These are phyloP conservation scores for Brachypteracias leptosomus DNA, from an alignment of 2,113 vertebrate species.

Conservation along the genomic window DNA sequence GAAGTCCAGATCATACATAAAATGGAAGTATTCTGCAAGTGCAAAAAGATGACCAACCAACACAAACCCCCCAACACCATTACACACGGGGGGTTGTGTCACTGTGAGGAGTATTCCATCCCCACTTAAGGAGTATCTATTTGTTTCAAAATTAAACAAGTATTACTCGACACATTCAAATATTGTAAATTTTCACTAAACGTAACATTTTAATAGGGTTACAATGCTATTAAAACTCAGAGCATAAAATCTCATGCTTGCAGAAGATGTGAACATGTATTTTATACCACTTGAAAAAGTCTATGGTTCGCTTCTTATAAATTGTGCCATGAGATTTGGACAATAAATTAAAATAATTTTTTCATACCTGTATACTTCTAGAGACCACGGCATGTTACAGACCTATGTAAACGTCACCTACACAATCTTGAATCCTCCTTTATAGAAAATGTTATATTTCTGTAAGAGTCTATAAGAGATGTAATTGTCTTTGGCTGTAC, in stretches of 20 bases:
- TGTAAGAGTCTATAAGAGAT: conserved; percentile 25
- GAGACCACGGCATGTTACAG: neutral
- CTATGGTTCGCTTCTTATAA: neutral
- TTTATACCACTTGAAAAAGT: neutral
- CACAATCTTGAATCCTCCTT: neutral
- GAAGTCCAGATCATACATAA: neutral
- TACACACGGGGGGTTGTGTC: neutral
- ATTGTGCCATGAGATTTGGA: neutral
- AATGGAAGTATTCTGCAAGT: neutral
- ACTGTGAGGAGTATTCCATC: neutral
- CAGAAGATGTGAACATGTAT: neutral
- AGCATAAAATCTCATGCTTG: neutral
- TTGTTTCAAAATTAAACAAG: neutral
- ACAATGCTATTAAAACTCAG: neutral
- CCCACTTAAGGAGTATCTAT: neutral
- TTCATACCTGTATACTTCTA: neutral
- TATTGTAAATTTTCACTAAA: neutral
- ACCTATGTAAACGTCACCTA: neutral
- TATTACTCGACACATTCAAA: neutral
- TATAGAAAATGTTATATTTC: neutral
- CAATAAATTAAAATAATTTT: neutral
- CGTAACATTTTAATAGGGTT: neutral
- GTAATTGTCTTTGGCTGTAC: neutral
- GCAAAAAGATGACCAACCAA: neutral
- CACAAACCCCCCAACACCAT: neutral